Base-by-base conservation (phyloP, 1,140 invertebrate species). In the Belonocnema kinseyi region DNA sequence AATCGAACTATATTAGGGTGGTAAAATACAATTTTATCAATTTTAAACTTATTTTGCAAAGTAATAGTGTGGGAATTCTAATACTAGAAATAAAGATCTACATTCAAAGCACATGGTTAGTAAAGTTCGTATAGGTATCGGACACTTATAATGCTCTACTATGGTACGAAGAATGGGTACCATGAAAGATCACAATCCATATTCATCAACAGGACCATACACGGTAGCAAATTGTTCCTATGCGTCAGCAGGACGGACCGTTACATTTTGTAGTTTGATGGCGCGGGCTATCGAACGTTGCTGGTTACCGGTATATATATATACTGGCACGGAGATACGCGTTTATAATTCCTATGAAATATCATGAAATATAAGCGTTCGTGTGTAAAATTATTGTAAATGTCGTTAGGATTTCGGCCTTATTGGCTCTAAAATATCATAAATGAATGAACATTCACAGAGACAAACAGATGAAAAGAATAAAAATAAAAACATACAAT, bases 111-210 rank as follows among this genome's bases (percentile, higher is more conserved):
- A 46, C n/a, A 8, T 13, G 61, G 61, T 40, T 66, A 66, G 61
- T 66, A 33, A 8, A 8, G n/a, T 16, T 66, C 61, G 26, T 33
- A 33, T 46, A 16, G 26, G 40, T 46, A 66, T 66, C 16, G 46
- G 61, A 46, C 61, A 66, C 61, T 66, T 66, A 40, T 66, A 66
- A 66, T 66, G 61, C 26, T 66, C 33, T 40, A 46, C 61, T 40
- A 46, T 66, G 46, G 61, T n/a, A 33, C 81, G 84, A 85, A 86
- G 86, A 88, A 80, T 72, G 70, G 78, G 73, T 83, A 71, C 77
- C 75, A 77, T 78, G 79, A 80, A 83, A 83, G 80, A 88, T 79
- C 85, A 83, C 83, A 84, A 88, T 89, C 86, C 87, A 89, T 89
- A 88, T 89, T 89, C 88, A 89, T 84, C 84, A 21, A 78, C 53